Evolutionary conservation across 37 sponge, comb jelly and placozoan genomes (phyloP).

Genomic region (Cliona cf. orientalis): DNA sequence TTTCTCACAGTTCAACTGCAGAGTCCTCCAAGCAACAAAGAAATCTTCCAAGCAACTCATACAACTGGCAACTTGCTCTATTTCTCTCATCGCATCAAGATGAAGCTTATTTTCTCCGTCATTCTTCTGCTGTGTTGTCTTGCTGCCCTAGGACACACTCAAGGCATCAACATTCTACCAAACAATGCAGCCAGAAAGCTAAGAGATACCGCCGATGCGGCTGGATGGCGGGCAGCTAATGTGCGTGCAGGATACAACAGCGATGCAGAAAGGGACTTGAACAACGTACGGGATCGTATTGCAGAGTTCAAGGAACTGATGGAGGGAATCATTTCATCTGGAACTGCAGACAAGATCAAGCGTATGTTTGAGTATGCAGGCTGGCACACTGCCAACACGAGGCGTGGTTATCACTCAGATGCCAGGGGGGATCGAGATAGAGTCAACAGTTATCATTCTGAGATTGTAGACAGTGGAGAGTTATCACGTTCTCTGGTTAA

Average conservation of each 20-base stretch:
- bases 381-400: not conserved
- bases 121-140: not conserved
- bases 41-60: no score
- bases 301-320: not conserved
- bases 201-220: not conserved
- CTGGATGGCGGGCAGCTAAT: not conserved
- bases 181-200: not conserved
- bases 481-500: not conserved
- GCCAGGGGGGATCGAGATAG: not conserved
- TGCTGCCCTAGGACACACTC: not conserved
- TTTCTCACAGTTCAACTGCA: no score
- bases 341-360: not conserved
- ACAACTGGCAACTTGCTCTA: no score
- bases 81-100: no score
- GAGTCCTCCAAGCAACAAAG: no score
- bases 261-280: not conserved
- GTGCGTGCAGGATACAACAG: not conserved
- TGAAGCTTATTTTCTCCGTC: not conserved
- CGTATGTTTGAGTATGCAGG: not conserved
- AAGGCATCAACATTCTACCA: not conserved
- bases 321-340: not conserved
- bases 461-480: not conserved
- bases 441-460: not conserved
- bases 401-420: not conserved
- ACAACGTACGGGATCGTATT: not conserved